Conservation (phyloP, 2,797 vertebrate genomes). For the Tokudaia tokunoshimensis region DNA sequence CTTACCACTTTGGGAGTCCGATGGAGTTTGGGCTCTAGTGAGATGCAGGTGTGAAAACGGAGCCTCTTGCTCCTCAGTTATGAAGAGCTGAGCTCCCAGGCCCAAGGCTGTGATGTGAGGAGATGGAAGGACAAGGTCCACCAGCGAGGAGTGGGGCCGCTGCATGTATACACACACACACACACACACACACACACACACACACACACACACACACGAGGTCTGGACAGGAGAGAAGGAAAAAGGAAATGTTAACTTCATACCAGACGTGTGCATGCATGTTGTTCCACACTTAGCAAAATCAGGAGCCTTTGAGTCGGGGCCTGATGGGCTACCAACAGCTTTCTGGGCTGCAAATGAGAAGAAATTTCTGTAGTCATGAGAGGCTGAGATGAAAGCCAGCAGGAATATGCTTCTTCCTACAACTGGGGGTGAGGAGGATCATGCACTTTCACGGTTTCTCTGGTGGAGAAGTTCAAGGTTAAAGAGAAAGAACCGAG, state of each 20-base stretch:
- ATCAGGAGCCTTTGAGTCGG: fast-evolving
- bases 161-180: neutral
- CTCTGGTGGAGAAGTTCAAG: fast-evolving
- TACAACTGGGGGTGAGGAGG: fast-evolving
- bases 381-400: no score
- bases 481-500: neutral
- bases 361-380: neutral
- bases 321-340: neutral
- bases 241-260: neutral
- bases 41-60: fast-evolving
- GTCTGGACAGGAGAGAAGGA: neutral
- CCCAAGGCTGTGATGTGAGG: fast-evolving
- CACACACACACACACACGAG: no score
- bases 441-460: fast-evolving
- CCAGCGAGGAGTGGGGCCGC: no score
- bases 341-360: neutral
- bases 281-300: neutral
- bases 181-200: no score
- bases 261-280: fast-evolving
- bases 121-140: fast-evolving
- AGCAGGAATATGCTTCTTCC: neutral
- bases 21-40: neutral
- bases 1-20: neutral
- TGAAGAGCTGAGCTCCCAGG: neutral
- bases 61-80: no score